phyloP scores from a whole-genome alignment of 2,113 vertebrate species.

The Caranx melampygus region DNA sequence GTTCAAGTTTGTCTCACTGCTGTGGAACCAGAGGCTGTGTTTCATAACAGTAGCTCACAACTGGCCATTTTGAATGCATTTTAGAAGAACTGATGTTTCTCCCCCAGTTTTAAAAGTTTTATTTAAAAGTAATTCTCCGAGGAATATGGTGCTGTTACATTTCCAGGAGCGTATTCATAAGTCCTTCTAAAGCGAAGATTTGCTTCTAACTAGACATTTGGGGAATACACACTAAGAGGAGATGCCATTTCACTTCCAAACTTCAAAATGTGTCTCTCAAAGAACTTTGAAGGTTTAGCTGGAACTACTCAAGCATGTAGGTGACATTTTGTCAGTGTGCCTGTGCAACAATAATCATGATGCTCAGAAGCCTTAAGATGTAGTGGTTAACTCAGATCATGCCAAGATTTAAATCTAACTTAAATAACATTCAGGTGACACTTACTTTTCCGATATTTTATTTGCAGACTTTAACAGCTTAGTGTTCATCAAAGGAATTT shows the following conservation, averaged over 20 bases:
- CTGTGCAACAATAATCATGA: background rate
- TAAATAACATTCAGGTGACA: too few species aligned
- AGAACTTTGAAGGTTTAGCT: background rate
- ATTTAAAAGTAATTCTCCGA: constrained; percentile 18
- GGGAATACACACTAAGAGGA: constrained; percentile 7
- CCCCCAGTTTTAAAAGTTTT: constrained; percentile 31
- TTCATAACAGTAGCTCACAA: constrained; percentile 53
- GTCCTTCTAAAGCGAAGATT: constrained; percentile 9
- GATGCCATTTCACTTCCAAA: constrained; percentile 6
- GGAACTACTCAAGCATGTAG: background rate
- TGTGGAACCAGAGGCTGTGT: constrained; percentile 29
- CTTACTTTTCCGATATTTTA: too few species aligned
- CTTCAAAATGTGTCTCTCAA: background rate
- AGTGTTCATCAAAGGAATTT: background rate
- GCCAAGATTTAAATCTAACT: background rate
- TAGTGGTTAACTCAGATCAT: background rate
- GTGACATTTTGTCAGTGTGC: background rate
- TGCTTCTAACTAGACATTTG: constrained; percentile 14
- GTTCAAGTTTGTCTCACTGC: constrained; percentile 55
- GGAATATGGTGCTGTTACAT: background rate
- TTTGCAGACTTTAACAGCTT: background rate
- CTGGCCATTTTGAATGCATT: constrained; percentile 50
- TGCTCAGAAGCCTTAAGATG: background rate
- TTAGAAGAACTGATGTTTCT: constrained; percentile 36
- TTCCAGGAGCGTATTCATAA: constrained; percentile 14